Evolutionary conservation across 2,888 invertebrate genomes (phyloP), one percentile per base, ranked within the genome.

Genomic region (Anoplius nigerrimus): DNA sequence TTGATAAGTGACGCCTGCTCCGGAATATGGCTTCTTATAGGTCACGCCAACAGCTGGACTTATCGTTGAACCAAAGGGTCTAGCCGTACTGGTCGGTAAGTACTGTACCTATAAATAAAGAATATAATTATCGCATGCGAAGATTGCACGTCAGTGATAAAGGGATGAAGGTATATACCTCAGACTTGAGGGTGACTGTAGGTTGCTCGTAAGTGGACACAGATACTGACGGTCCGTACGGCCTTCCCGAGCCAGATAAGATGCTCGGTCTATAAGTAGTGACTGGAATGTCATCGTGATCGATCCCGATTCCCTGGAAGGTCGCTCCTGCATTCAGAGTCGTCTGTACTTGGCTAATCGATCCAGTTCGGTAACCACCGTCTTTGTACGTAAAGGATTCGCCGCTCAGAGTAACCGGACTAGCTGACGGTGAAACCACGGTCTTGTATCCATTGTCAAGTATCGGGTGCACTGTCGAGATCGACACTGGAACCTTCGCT

Each of bases 381-480:
- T 61, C 68, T 45, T 66, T 69, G 46, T 76, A 72, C 5, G 53
- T 64, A 42, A 74, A 78, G 16, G 60, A 42, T 18, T 69, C 66
- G 27, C 71, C 67, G 1, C 59, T 72, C 2, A 72, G 46, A 0
- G 75, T 76, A 0, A 76, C 69, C 34, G 84, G 82, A 20, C 78
- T 65, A 4, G 73, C 51, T 0, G 82, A 83, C 0, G 86, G 63
- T 2, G 83, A 82, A 2, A 82, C 66, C 0, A 84, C 65, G 43
- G 82, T 84, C 42, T 80, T 82, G 63, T 82, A 86, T 18, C 79
- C 81, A 55, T 65, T 81, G 34, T 82, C 78, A 53, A 82, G 46
- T 1, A 79, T 66, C n/a, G 87, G 86, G 16, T 71, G 79, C 21
- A 80, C 76, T 0, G 84, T 84, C 0, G 86, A 80, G 5, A 80